Base-by-base conservation (phyloP, 2,797 vertebrate species). In the Xenentodon cancila region DNA sequence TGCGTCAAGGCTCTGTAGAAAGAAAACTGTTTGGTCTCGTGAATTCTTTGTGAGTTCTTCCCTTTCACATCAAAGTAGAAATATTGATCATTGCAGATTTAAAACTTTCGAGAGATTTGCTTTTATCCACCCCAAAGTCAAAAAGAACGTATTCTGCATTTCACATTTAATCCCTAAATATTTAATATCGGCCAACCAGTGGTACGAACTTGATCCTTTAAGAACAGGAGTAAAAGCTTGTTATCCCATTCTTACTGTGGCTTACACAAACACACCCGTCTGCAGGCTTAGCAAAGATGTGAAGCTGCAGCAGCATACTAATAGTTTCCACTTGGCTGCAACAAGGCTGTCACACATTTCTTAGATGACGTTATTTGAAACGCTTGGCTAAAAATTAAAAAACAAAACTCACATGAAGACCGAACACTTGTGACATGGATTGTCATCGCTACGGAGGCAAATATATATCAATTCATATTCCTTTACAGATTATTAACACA, bases 281-380 rank as follows among this genome's bases (percentile, higher is more conserved):
- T 68, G 42, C 18, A 17, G 59, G 73, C 77, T 84, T 76, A 81
- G 47, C 11, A 58, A 45, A 68, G 34, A 52, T 64, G 49, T 25
- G 27, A 48, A 60, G 56, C 64, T 68, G 47, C 52, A 27, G 7
- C 0, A 12, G 22, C 37, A 45, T 25, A n/a, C 56, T 40, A 71
- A 46, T 44, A 25, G 57, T 71, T 76, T 64, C 47, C 27, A 44
- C 56, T 65, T 60, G 51, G 62, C 55, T 63, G 27, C 66, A 54
- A 64, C 20, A 51, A 68, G 49, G 16, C 21, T 37, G 7, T 53
- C 13, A 50, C 34, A 62, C 37, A 40, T 17, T 46, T 69, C 44
- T 56, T 37, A 15, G 30, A 67, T 19, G 30, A 53, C 34, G 52
- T 64, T 73, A 49, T 65, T 60, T 46, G 18, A 73, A 71, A 67